Conservation (phyloP, 1,140 invertebrate species). For the Daktulosphaira vitifoliae region DNA sequence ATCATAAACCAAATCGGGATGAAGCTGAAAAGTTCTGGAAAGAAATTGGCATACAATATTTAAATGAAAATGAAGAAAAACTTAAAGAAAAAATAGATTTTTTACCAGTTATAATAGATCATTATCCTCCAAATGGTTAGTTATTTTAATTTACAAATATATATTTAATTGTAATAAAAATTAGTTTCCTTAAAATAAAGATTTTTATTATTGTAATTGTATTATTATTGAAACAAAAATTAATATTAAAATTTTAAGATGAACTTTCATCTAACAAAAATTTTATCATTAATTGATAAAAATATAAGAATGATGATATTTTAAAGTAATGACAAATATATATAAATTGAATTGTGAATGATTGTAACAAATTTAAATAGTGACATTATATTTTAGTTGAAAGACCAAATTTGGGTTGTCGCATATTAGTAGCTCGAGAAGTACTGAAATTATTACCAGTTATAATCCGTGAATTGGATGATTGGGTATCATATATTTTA, state of each 20-base stretch:
- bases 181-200: too few relatives aligned
- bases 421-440: slow-evolving; percentile 58
- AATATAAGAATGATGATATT: too few relatives aligned
- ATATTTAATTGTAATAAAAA: too few relatives aligned
- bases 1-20: slow-evolving; percentile 53
- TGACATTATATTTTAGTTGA: slow-evolving; percentile 3
- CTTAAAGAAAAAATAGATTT: slow-evolving; percentile 65
- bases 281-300: too few relatives aligned
- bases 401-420: slow-evolving; percentile 50
- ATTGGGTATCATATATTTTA: slow-evolving; percentile 49
- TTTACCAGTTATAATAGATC: slow-evolving; percentile 47
- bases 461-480: slow-evolving; percentile 55
- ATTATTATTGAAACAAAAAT: too few relatives aligned
- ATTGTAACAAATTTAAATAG: neutral
- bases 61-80: slow-evolving; percentile 67
- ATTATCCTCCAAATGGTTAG: slow-evolving; percentile 55
- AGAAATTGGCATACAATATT: slow-evolving; percentile 56
- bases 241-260: too few relatives aligned
- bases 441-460: slow-evolving; percentile 57
- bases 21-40: slow-evolving; percentile 56
- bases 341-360: neutral
- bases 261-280: too few relatives aligned
- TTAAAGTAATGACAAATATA: neutral
- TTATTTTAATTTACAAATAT: neutral
- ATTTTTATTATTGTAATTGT: too few relatives aligned